Evolutionary conservation across 1,140 invertebrate species (phyloP).

Genomic region (Listronotus bonariensis): DNA sequence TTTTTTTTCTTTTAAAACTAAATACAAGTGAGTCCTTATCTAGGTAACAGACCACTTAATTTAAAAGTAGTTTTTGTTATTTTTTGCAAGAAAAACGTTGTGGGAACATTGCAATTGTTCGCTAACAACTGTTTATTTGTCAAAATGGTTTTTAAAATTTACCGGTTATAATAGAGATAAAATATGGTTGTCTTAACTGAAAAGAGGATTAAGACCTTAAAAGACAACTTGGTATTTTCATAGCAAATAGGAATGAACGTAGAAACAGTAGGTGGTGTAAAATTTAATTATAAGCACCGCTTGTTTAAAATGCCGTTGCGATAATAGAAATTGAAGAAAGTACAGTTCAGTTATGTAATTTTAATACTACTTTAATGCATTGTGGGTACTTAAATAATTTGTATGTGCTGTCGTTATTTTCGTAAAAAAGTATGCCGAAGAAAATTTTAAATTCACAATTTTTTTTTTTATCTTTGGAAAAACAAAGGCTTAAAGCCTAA

Average conservation of each 20-base stretch:
- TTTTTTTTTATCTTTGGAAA: too few species aligned
- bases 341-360: constrained; percentile 14
- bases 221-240: constrained; percentile 6
- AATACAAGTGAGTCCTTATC: constrained; percentile 11
- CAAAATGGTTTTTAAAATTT: not conserved
- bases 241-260: not conserved
- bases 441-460: too few species aligned
- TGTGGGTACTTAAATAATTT: too few species aligned
- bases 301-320: not conserved
- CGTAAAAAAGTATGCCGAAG: too few species aligned
- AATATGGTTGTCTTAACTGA: constrained; percentile 5
- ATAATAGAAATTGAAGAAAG: constrained; percentile 13
- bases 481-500: too few species aligned
- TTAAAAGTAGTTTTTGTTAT: constrained; percentile 1
- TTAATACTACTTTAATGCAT: not conserved
- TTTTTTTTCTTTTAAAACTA: constrained; percentile 2
- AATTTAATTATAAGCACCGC: constrained; percentile 24
- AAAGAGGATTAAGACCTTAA: constrained; percentile 24
- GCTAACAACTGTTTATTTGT: too few species aligned
- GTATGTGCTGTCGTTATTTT: too few species aligned
- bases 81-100: not conserved
- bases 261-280: constrained; percentile 22
- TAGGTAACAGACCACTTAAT: constrained; percentile 6
- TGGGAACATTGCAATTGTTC: too few species aligned
- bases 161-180: constrained; percentile 20